Percentiles rank a stretch among this genome's conserved stretches.
phyloP scores from a whole-genome alignment of 2,888 invertebrate species.

The Diarsia brunnea region DNA sequence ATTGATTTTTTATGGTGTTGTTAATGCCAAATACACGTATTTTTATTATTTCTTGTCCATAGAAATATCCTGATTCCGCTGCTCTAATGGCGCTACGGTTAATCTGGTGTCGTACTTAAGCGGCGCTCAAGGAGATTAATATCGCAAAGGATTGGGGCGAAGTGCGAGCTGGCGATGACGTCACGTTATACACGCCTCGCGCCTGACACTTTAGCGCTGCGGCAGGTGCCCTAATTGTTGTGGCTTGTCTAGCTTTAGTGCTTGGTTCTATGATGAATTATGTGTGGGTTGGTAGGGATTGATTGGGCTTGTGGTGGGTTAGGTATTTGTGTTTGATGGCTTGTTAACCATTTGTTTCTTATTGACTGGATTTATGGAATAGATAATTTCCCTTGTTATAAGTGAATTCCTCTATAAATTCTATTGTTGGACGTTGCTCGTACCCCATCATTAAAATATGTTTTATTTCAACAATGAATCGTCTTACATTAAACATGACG shows the following conservation, averaged over 20 bases:
- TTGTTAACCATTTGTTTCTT: background rate
- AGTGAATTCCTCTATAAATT: background rate
- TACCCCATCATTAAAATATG: background rate
- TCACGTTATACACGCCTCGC: conserved; percentile 38
- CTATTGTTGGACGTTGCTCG: background rate
- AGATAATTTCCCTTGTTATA: background rate
- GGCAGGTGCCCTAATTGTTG: conserved; percentile 41
- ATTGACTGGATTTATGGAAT: background rate
- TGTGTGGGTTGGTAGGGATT: background rate
- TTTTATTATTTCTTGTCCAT: too few relatives aligned
- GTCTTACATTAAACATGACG: background rate
- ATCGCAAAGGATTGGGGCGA: conserved; percentile 50
- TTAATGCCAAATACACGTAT: too few relatives aligned
- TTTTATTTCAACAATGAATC: background rate
- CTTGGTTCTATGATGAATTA: background rate
- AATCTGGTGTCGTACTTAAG: conserved; percentile 58
- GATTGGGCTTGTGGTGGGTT: background rate
- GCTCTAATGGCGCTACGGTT: conserved; percentile 39
- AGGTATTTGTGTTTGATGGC: background rate
- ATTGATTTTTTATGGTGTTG: too few relatives aligned
- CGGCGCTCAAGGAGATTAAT: conserved; percentile 60
- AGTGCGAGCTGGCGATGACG: conserved; percentile 55
- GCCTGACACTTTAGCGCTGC: conserved; percentile 31
- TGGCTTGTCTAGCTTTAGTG: conserved; percentile 14
- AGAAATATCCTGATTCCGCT: conserved; percentile 23